Conservation (phyloP, 35 echinoderm and acorn worm genomes). For the Acanthaster planci region DNA sequence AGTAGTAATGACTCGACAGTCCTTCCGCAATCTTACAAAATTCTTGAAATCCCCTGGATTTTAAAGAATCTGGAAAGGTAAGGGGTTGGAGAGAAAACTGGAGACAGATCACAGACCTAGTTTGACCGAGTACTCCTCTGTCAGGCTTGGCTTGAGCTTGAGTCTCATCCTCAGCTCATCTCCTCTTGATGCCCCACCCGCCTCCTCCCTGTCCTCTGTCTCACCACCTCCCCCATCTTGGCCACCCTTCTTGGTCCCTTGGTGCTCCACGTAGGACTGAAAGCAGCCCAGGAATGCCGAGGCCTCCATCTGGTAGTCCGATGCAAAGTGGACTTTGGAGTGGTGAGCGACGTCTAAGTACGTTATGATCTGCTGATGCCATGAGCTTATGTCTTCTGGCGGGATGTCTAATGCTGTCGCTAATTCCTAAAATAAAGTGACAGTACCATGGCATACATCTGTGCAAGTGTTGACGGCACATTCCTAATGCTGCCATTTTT, state of each 20-base stretch:
- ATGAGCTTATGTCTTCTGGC: conserved; percentile 5
- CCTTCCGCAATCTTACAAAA: not conserved
- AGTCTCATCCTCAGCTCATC: conserved; percentile 58
- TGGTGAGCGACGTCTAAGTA: conserved; percentile 50
- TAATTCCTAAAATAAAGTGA: conserved; percentile 31
- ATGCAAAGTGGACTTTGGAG: conserved; percentile 79
- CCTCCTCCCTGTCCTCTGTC: conserved; percentile 31
- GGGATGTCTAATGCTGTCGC: conserved; percentile 43
- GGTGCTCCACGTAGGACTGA: conserved; percentile 52
- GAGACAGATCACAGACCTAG: conserved; percentile 62
- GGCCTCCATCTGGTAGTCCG: conserved; percentile 61
- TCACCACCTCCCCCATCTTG: conserved; percentile 27
- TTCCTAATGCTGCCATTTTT: not conserved
- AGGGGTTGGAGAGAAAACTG: not conserved
- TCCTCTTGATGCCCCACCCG: conserved; percentile 11
- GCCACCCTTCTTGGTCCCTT: conserved; percentile 13
- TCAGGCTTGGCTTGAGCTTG: conserved; percentile 55
- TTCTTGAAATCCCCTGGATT: not conserved
- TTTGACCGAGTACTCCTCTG: conserved; percentile 62
- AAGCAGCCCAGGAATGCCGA: conserved; percentile 86
- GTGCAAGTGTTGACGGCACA: not conserved
- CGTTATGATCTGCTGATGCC: conserved; percentile 38
- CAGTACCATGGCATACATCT: not conserved
- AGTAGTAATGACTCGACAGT: too few relatives aligned
- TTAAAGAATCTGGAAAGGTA: not conserved